Evolutionary conservation across 2,888 invertebrate genomes (phyloP), one percentile per base, ranked within the genome.

Genomic region (Microctonus hyperodae): DNA sequence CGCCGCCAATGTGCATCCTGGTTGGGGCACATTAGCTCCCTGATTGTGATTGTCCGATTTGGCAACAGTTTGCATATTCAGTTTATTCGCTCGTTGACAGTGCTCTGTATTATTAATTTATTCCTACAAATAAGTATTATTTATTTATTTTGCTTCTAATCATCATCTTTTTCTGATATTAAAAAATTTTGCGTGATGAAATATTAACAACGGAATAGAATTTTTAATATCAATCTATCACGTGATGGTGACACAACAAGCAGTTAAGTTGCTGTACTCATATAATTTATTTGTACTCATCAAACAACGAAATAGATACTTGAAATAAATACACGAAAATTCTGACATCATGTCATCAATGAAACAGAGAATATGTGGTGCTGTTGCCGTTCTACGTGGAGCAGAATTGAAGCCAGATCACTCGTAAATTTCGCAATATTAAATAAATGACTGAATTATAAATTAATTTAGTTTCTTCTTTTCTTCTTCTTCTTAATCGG

Each of bases 11-110:
- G 77, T 76, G 75, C 78, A 80, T 81, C 80, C 81, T 80, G 78
- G 75, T 79, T 79, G 79, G 79, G 78, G 77, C 75, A 78, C 73
- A 77, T 80, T 79, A 81, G 80, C 78, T 77, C 76, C 75, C 76
- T 79, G 80, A 28, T 80, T 78, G 76, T 70, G 72, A n/a, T n/a
- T 74, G 77, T 77, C 74, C 73, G 76, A 77, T 44, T 44, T 44
- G 44, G 16, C 44, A 44, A 44, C 44, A 16, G 44, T 44, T 44
- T 44, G 16, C 44, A 20, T 44, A 20, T 16, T 75, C 78, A 72
- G 73, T 75, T 73, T 75, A 78, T 78, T 77, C 70, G 68, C 70
- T 67, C 64, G 66, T 65, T 69, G 62, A 68, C 61, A 71, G 60
- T 51, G 59, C 69, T 51, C 61, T 44, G 61, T 70, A 56, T 59